phyloP scores from a whole-genome alignment of 1,140 invertebrate species.

The Sitobion miscanthi region DNA sequence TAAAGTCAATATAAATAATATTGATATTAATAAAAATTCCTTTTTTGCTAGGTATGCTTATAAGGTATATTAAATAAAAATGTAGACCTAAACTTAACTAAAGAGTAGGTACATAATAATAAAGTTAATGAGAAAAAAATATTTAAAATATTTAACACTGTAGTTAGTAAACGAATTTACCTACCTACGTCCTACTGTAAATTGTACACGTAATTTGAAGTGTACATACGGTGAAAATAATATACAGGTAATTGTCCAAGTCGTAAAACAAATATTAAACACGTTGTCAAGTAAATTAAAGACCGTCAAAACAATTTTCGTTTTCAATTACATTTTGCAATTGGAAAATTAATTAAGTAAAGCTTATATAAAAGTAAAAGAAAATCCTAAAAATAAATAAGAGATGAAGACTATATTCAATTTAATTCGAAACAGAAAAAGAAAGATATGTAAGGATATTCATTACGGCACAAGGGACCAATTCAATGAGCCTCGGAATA shows the following conservation, averaged over 20 bases:
- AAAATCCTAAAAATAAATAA: neutral
- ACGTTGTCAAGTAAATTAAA: neutral
- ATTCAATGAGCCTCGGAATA: slow-evolving; percentile 1
- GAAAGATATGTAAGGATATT: neutral
- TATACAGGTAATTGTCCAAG: too few relatives aligned
- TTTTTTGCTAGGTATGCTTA: too few relatives aligned
- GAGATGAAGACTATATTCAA: neutral
- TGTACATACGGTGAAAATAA: neutral
- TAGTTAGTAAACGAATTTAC: too few relatives aligned
- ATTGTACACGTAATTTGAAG: neutral
- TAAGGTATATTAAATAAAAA: neutral
- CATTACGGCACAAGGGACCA: neutral
- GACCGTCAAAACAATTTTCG: neutral
- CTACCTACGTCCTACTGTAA: too few relatives aligned
- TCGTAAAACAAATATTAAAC: neutral
- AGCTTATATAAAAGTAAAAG: neutral
- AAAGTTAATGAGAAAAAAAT: neutral
- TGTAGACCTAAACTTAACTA: neutral
- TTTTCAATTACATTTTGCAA: neutral
- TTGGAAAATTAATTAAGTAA: slow-evolving; percentile 1
- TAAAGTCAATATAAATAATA: neutral
- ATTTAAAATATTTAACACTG: neutral
- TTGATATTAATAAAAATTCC: neutral
- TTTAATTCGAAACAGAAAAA: neutral
- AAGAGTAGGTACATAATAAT: neutral